A percentile compares a stretch with the other conserved stretches of the same genome.
These are phyloP conservation scores for Lydus trimaculatus DNA, from an alignment of 2,888 invertebrate genomes.

Conservation along the genomic window DNA sequence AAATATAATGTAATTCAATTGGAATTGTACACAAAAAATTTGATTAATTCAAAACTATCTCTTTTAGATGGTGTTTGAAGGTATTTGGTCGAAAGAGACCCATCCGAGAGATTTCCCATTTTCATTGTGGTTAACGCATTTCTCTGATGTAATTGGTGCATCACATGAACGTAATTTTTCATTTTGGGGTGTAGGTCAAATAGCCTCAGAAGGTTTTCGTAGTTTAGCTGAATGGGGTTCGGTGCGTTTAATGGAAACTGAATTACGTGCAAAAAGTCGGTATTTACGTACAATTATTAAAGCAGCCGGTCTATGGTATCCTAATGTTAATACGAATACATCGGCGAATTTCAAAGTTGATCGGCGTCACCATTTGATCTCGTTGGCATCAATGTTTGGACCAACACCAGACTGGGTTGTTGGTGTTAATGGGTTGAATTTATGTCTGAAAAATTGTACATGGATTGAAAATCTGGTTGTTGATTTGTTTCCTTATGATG, in stretches of 20 bases:
- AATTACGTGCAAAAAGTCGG: constrained; percentile 83
- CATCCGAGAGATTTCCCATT: constrained; percentile 97
- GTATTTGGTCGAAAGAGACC: constrained; percentile 93
- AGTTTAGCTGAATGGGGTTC: constrained; percentile 88
- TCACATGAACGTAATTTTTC: constrained; percentile 88
- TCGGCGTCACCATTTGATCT: constrained; percentile 83
- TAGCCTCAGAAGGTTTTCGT: constrained; percentile 88
- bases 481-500: constrained; percentile 94
- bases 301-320: constrained; percentile 89
- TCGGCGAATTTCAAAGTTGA: constrained; percentile 84
- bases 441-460: constrained; percentile 88
- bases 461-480: constrained; percentile 87
- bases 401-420: constrained; percentile 99
- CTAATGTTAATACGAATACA: constrained; percentile 85
- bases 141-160: constrained; percentile 96
- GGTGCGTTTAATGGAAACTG: constrained; percentile 85
- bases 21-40: neutral
- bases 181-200: constrained; percentile 91
- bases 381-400: constrained; percentile 88
- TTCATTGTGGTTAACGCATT: constrained; percentile 91
- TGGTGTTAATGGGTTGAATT: constrained; percentile 86
- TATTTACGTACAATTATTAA: constrained; percentile 85
- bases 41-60: neutral
- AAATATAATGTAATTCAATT: constrained; percentile 82
- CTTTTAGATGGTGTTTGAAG: constrained; percentile 81